Evolutionary conservation across 2,888 invertebrate species (phyloP), one percentile per base, ranked within the genome.

Genomic region (Ypsolopha sequella): DNA sequence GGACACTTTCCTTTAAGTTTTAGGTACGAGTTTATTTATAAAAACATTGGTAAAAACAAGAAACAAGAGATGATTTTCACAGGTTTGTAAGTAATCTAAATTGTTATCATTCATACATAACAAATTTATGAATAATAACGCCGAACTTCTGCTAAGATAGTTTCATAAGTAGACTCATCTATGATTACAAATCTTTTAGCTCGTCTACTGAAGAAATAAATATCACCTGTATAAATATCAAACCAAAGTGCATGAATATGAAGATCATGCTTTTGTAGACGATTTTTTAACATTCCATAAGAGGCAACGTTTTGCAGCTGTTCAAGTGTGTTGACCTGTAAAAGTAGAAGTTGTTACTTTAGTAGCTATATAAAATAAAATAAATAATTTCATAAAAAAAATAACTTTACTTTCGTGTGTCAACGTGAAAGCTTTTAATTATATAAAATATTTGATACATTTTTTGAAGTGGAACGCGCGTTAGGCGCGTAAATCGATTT

Each of bases 221-320:
- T 95, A 74, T 98, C 96, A 0, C 97, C 98, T 0, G 96, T 96
- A 71, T 97, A 97, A 72, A 99, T 96, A 73, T 98, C 98, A 73
- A 98, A 98, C 98, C 98, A 99, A 41, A 99, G 84, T 0, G 98
- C 98, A 66, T 96, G 97, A 58, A 98, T 93, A 64, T 95, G 95
- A 43, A 97, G 87, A 69, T 95, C 91, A 62, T 95, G 93, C 44
- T 89, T 90, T 70, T 94, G 92, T 11, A 98, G 82, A 1, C 95
- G 90, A 56, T 91, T 91, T 66, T 94, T 94, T 39, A 98, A 80
- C 82, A 97, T 96, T 41, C 95, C 95, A 70, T 98, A 97, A 10
- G 96, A 96, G 2, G 96, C 95, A 47, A 98, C 91, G 73, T 98
- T 97, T 73, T 97, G 95, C 57, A 97, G 80, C 76, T 98, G 97